Evolutionary conservation across 2,888 invertebrate genomes (phyloP).

Genomic region (Orchesella flavescens): DNA sequence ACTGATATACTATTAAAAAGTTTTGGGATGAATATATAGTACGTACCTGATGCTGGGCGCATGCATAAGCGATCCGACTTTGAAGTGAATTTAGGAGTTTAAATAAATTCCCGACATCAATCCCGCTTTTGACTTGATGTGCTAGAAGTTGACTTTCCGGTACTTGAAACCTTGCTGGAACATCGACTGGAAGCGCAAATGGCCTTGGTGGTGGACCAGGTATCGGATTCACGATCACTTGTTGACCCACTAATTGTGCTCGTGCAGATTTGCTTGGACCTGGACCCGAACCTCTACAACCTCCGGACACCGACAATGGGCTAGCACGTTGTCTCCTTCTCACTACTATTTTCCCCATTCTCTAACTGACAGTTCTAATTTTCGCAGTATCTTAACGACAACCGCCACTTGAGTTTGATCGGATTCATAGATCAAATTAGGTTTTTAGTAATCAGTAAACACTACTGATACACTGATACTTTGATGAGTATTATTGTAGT

Average conservation of each 20-base stretch:
- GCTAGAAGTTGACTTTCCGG: slow-evolving; percentile 39
- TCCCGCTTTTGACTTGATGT: slow-evolving; percentile 53
- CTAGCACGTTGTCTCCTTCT: too few relatives aligned
- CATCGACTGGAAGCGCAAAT: slow-evolving; percentile 27
- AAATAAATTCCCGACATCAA: slow-evolving; percentile 57
- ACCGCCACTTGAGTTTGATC: too few relatives aligned
- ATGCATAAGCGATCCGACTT: slow-evolving; percentile 46
- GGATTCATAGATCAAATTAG: too few relatives aligned
- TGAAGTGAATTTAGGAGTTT: slow-evolving; percentile 55
- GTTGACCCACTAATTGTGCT: slow-evolving; percentile 28
- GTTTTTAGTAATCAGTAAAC: too few relatives aligned
- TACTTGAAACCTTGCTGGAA: slow-evolving; percentile 40
- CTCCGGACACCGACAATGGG: background rate
- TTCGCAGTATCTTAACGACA: too few relatives aligned
- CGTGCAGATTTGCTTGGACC: background rate
- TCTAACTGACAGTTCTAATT: too few relatives aligned
- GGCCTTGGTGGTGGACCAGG: slow-evolving; percentile 38
- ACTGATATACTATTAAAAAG: background rate
- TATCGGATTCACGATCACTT: slow-evolving; percentile 39
- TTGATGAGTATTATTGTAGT: too few relatives aligned
- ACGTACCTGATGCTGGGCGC: slow-evolving; percentile 58
- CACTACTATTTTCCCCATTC: too few relatives aligned
- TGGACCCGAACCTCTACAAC: background rate
- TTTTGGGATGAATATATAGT: background rate
- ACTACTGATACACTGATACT: too few relatives aligned